Percentiles rank a stretch among this genome's conserved stretches.
phyloP scores from a whole-genome alignment of 2,888 invertebrate species.

The Clivina fossor region DNA sequence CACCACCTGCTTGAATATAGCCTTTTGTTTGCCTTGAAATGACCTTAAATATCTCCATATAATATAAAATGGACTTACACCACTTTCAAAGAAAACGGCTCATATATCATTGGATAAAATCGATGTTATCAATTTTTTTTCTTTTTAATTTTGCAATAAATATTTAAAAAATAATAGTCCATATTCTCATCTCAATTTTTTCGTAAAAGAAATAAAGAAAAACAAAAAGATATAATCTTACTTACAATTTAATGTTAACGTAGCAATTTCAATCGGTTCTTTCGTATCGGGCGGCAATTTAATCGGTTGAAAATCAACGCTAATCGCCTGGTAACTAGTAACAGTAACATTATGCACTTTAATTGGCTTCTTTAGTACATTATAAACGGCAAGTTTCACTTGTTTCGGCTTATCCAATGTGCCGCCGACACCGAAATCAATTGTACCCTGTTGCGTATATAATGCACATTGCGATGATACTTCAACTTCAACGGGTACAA shows the following conservation, averaged over 20 bases:
- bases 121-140: too few relatives aligned
- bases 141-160: too few relatives aligned
- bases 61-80: too few relatives aligned
- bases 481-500: conserved; percentile 84
- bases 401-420: conserved; percentile 66
- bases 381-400: conserved; percentile 65
- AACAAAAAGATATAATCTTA: conserved; percentile 37
- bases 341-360: conserved; percentile 64
- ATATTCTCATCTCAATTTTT: conserved; percentile 6
- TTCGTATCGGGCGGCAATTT: conserved; percentile 66
- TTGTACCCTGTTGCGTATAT: conserved; percentile 72
- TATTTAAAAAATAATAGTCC: conserved; percentile 2
- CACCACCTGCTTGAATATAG: too few relatives aligned
- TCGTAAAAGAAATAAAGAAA: background rate
- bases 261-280: conserved; percentile 64
- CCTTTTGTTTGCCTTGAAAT: too few relatives aligned
- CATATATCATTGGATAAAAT: background rate
- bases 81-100: background rate
- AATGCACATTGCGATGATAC: conserved; percentile 70
- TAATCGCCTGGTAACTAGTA: conserved; percentile 67
- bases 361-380: conserved; percentile 65
- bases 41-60: too few relatives aligned
- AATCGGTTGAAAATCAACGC: conserved; percentile 66
- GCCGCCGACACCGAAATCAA: conserved; percentile 83
- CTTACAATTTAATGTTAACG: conserved; percentile 72